Base-by-base conservation (phyloP, 2,888 invertebrate genomes). In the Pteria penguin region DNA sequence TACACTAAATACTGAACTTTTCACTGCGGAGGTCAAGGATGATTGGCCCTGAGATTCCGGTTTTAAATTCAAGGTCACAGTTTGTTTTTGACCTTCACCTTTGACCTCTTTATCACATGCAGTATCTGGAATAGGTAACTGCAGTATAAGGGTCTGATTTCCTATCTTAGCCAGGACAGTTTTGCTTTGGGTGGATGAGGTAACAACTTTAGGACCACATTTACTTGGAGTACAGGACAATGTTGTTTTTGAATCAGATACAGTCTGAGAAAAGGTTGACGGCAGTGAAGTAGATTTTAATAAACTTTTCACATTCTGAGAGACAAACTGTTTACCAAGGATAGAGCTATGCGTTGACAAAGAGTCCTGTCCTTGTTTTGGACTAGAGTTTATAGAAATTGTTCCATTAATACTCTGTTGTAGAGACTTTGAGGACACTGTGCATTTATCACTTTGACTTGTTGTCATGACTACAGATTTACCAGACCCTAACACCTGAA, bases 101-200 rank as follows among this genome's bases (percentile, higher is more conserved):
- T 45, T 45, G 45, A 45, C 45, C 45, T 18, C 45, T 14, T 45
- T 18, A 45, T 45, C 18, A 14, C 11, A 14, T 45, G 45, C n/a
- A 5, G 22, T 33, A 26, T 73, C 67, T 14, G 61, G 32, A 8
- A 67, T 61, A 3, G 73, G 73, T 14, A 73, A 31, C n/a, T 73
- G 73, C 22, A 73, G 33, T 27, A 73, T 22, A n/a, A 73, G 54
- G 1, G 60, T 73, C 61, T 73, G 72, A 11, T 52, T 72, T 14
- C 76, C 76, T 22, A 77, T 63, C 52, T 65, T 76, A 24, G 69
- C 76, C 3, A 63, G 45, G 14, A 77, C 65, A 3, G 72, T 72
- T 24, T 76, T 76, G 8, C 70, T 33, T 45, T 62, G 54, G 18
- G 8, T 54, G n/a, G 32, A 31, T 4, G 54, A 52, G 22, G n/a